These are phyloP conservation scores for Mobula hypostoma DNA, from an alignment of 2,113 vertebrate genomes.

Conservation along the genomic window DNA sequence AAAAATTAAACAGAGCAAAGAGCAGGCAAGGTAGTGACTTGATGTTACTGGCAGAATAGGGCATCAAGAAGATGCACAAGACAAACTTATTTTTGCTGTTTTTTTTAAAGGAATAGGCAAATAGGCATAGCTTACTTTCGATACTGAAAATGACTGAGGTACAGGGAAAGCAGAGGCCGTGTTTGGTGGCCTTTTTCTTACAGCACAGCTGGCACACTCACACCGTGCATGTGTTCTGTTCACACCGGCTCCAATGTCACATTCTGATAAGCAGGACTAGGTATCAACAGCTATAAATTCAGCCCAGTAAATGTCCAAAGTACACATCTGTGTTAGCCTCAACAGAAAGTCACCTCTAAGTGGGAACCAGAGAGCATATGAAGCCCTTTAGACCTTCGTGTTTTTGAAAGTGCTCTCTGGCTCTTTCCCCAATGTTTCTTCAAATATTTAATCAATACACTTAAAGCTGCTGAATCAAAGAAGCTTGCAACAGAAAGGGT, in stretches of 20 bases:
- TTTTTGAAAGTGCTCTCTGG: neutral
- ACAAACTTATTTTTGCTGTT: neutral
- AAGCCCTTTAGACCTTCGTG: neutral
- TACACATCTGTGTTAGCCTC: neutral
- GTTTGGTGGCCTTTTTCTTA: neutral
- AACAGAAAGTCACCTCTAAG: neutral
- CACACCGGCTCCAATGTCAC: conserved; percentile 49
- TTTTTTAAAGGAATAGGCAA: neutral
- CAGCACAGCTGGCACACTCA: conserved; percentile 41
- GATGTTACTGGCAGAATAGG: neutral
- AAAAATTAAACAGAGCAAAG: no score
- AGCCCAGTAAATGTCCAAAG: neutral
- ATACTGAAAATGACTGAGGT: neutral
- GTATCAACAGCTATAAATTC: neutral
- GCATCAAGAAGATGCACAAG: neutral
- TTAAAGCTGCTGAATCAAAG: neutral
- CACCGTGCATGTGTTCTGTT: conserved; percentile 49
- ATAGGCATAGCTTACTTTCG: neutral
- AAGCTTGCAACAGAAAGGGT: no score
- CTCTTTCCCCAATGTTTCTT: no score
- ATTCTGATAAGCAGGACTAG: neutral
- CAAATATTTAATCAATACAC: neutral
- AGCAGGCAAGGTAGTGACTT: no score
- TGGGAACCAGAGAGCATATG: neutral
- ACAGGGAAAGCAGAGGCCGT: neutral